Conservation (phyloP, 2,888 invertebrate species). For the Cantharis flavilabris region DNA sequence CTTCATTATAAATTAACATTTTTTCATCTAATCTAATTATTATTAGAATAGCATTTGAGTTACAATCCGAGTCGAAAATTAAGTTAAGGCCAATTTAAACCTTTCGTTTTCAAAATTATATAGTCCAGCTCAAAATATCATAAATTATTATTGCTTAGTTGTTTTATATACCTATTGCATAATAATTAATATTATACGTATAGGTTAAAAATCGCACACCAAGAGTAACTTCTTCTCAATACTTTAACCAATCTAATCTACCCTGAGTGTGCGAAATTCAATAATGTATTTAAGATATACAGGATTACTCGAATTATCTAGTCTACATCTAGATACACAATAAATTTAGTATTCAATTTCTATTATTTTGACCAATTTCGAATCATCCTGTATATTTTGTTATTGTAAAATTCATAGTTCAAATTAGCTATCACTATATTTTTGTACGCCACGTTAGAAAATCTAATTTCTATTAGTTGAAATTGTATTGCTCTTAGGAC, state of each 20-base stretch:
- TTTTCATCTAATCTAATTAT: conserved; percentile 17
- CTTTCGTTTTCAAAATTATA: conserved; percentile 8
- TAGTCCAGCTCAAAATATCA: conserved; percentile 14
- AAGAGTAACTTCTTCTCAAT: background rate
- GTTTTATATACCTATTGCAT: conserved; percentile 27
- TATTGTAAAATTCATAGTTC: conserved; percentile 25
- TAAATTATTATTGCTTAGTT: conserved; percentile 16
- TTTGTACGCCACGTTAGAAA: conserved; percentile 28
- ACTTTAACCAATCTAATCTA: background rate
- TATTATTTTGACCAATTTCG: background rate
- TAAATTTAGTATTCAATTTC: background rate
- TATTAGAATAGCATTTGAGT: conserved; percentile 7
- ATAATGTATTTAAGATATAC: background rate
- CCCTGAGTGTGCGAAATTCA: background rate
- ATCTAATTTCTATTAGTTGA: conserved; percentile 12
- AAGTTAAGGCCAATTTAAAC: conserved; percentile 3
- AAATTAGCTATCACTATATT: conserved; percentile 33
- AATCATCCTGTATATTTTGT: conserved; percentile 8
- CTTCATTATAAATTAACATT: conserved; percentile 28
- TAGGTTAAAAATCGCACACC: background rate
- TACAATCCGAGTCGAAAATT: conserved; percentile 20
- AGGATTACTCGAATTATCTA: background rate
- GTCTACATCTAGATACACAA: background rate
- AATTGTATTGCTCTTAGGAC: conserved; percentile 20
- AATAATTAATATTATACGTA: conserved; percentile 11